Evolutionary conservation across 2,888 invertebrate species (phyloP), one percentile per base, ranked within the genome.

Genomic region (Lepidocyrtinus sp.): DNA sequence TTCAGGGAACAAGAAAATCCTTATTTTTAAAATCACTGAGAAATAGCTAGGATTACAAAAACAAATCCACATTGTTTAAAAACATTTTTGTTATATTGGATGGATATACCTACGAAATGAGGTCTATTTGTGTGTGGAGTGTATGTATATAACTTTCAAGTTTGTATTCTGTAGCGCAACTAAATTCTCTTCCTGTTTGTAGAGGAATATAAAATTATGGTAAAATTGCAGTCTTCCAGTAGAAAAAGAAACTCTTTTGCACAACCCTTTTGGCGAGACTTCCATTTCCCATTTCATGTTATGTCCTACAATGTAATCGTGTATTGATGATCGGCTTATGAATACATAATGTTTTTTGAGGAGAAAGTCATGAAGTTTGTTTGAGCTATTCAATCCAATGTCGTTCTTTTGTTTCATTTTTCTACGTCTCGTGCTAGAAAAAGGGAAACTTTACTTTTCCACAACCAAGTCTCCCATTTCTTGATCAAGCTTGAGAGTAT

Each of bases 1-100:
- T 68, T 79, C 55, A 69, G 36, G 69, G 79, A 79, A 70, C 79
- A 79, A 55, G 79, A 79, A 79, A 79, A 79, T 27, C 79, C 79
- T 70, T 79, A 70, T 79, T 79, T 59, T 74, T n/a, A 59, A 78
- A 74, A 79, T 74, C 74, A 70, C 65, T 65, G 46, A 59, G 59
- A 21, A 59, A 59, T 59, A 59, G 59, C 21, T 59, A 21, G 59
- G 59, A 59, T 59, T 59, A 59, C 9, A 59, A 22, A 21, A 2
- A 22, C 15, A 59, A 59, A 59, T 21, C n/a, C 55, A 59, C 59
- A 59, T 59, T 36, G 7, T 36, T 36, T 36, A 5, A 12, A 36
- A n/a, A n/a, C n/a, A n/a, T n/a, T n/a, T n/a, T n/a, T n/a, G n/a
- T n/a, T n/a, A n/a, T n/a, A n/a, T n/a, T n/a, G n/a, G n/a, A n/a